Evolutionary conservation across 2,888 invertebrate species (phyloP).

Genomic region (Drosophila multiciliata): DNA sequence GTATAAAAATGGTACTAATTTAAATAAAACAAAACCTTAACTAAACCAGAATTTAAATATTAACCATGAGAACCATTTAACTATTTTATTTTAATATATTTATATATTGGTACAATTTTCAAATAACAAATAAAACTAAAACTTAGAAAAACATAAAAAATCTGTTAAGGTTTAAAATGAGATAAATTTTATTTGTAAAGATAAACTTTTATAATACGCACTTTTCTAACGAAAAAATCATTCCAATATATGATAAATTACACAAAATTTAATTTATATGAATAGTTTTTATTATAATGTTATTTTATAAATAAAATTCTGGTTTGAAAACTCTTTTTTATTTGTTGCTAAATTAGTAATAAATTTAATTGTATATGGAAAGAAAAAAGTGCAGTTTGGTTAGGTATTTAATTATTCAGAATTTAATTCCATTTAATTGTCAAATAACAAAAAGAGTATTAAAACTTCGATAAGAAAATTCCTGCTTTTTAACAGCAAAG

Average conservation of each 20-base stretch:
- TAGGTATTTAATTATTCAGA: background rate
- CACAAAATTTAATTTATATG: too few relatives aligned
- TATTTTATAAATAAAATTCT: too few relatives aligned
- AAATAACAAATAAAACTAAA: background rate
- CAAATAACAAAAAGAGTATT: background rate
- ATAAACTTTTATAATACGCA: background rate
- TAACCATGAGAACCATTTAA: background rate
- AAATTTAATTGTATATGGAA: too few relatives aligned
- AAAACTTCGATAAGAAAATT: background rate
- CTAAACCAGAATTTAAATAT: background rate
- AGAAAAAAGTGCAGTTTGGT: background rate
- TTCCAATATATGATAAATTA: too few relatives aligned
- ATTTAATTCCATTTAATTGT: background rate
- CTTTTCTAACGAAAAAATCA: background rate
- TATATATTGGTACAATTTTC: background rate
- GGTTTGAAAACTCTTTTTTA: too few relatives aligned
- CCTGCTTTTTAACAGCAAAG: conserved; percentile 30
- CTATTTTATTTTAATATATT: background rate
- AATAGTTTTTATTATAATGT: too few relatives aligned
- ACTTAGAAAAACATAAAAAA: background rate
- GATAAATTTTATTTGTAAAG: background rate
- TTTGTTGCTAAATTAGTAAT: too few relatives aligned
- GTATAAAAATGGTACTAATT: background rate
- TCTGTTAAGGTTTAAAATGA: background rate
- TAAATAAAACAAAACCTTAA: background rate